Percentiles rank a stretch among this genome's conserved stretches.
Conservation (phyloP, 2,888 invertebrate species). For the Lasius fuliginosus region DNA sequence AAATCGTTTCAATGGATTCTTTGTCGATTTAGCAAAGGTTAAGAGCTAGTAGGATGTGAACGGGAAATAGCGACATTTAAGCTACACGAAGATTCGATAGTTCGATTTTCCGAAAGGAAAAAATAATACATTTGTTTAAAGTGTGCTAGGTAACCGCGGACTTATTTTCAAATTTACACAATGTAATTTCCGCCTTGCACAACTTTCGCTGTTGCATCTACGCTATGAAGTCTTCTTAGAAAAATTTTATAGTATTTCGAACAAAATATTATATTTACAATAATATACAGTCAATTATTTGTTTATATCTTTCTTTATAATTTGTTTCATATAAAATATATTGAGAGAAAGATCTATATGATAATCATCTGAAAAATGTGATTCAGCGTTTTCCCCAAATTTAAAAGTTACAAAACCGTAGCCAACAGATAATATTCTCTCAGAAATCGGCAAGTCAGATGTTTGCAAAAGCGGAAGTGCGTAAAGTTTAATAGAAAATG, state of each 20-base stretch:
- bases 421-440: not conserved
- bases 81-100: not conserved
- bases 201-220: not conserved
- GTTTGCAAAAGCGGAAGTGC: not conserved
- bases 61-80: constrained; percentile 29
- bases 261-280: not conserved
- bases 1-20: not conserved
- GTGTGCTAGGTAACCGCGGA: constrained; percentile 13
- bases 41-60: not conserved
- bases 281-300: constrained; percentile 4
- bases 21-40: not conserved
- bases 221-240: too few species aligned
- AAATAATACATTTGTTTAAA: constrained; percentile 43
- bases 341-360: not conserved
- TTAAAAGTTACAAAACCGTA: not conserved
- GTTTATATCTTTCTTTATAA: constrained; percentile 5
- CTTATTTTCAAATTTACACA: constrained; percentile 80
- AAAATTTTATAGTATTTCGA: not conserved
- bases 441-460: constrained; percentile 1
- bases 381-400: not conserved
- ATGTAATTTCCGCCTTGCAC: constrained; percentile 78
- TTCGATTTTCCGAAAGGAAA: constrained; percentile 27
- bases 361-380: not conserved
- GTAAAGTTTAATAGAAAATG: constrained; percentile 22
- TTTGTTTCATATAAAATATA: not conserved